Evolutionary conservation across 1,140 invertebrate species (phyloP).

Genomic region (Lineus longissimus): DNA sequence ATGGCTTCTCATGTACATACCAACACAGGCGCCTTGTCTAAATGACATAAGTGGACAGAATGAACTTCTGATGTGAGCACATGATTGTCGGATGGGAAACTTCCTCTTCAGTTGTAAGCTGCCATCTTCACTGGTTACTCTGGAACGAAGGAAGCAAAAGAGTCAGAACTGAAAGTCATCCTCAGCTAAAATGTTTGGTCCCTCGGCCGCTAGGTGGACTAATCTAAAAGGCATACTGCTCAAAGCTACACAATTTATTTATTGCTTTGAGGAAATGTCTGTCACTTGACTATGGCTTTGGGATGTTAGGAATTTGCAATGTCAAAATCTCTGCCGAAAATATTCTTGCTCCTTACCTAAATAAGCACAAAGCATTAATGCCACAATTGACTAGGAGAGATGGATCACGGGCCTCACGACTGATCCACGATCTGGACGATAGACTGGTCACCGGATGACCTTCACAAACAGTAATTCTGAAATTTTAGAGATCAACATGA

Average conservation of each 20-base stretch:
- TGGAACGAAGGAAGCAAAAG: slow-evolving; percentile 54
- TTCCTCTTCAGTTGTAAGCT: slow-evolving; percentile 63
- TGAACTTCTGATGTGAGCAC: slow-evolving; percentile 66
- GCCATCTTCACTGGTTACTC: slow-evolving; percentile 66
- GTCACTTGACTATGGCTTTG: too few species aligned
- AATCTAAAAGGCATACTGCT: neutral
- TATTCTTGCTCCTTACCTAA: too few species aligned
- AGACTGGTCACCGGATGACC: slow-evolving; percentile 67
- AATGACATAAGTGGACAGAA: slow-evolving; percentile 82
- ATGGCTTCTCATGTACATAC: too few species aligned
- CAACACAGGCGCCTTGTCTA: slow-evolving; percentile 72
- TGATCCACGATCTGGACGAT: slow-evolving; percentile 77
- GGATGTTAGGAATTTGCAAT: too few species aligned
- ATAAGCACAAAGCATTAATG: slow-evolving; percentile 69
- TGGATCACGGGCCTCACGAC: slow-evolving; percentile 70
- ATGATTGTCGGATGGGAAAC: slow-evolving; percentile 64
- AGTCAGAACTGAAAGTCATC: slow-evolving; percentile 20
- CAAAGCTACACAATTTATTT: neutral
- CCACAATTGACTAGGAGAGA: slow-evolving; percentile 74
- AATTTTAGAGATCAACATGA: neutral
- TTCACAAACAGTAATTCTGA: slow-evolving; percentile 56
- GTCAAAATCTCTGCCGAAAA: too few species aligned
- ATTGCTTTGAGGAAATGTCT: too few species aligned
- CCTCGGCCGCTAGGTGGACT: neutral
- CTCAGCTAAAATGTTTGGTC: slow-evolving; percentile 36